Base-by-base conservation (phyloP, 2,797 vertebrate genomes). In the Perodicticus potto region DNA sequence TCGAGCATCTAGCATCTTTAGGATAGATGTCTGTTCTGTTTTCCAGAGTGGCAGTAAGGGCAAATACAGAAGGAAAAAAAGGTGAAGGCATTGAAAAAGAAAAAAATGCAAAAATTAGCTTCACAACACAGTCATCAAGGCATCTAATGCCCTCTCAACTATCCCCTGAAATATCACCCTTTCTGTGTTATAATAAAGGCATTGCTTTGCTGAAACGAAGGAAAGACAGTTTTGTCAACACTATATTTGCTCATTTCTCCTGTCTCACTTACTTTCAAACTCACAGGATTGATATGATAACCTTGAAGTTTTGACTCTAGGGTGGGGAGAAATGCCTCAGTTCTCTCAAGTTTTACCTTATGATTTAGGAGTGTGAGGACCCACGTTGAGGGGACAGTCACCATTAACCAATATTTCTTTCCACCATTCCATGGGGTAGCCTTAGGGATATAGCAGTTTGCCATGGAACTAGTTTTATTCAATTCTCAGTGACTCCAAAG, bases 381-480 rank as follows among this genome's bases (percentile, higher is more conserved):
- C n/a, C n/a, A 27, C 29, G n/a, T 0, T 53, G 80, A 92, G n/a
- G 19, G 19, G 43, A 45, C 25, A 2, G 80, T 70, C 53, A 72
- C 81, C 16, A 17, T 6, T 7, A 67, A 27, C 55, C 8, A 40
- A 1, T 23, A n/a, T 11, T 45, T 72, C n/a, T 85, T 73, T 34
- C 40, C 32, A 12, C 34, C 43, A 9, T 27, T 45, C 19, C 1
- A 0, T 20, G 3, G 19, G 27, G 27, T 43, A 34, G 53, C 53
- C 57, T 89, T 45, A 37, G 61, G 37, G 45, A 70, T 70, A 1
- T 87, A 78, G 93, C 72, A 65, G 80, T 74, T 93, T 84, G 92
- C 95, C 95, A 95, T 96, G 53, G 87, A 77, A 69, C 87, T 84
- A 73, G 65, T 95, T 88, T 73, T 86, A 91, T 82, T 93, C 76